Evolutionary conservation across 1,140 invertebrate species (phyloP), one percentile per base, ranked within the genome.

Genomic region (Centruroides sculpturatus): DNA sequence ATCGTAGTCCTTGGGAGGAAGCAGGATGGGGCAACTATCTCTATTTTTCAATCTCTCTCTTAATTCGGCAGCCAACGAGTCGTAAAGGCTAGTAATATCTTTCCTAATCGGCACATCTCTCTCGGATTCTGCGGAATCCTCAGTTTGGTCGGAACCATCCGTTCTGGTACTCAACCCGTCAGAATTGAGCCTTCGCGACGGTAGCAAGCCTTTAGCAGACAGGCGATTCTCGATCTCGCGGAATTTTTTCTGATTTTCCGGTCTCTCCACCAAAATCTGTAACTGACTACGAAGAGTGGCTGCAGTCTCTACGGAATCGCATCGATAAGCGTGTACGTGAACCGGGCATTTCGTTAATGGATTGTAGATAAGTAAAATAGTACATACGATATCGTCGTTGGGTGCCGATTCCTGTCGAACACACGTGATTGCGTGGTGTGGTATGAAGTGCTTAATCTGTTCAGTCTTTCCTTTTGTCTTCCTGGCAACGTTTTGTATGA

Each of bases 271-370:
- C 52, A 96, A 75, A 9, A 83, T 81, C 70, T 87, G 83, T 54
- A 97, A 73, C 70, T 94, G 91, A 3, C 82, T 79, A 60, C 83
- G 83, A 59, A 97, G 80, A 62, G 91, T 81, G 59, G 85, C 79
- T 0, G 94, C 93, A 6, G 93, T 98, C 69, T 92, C 86, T 23
- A 92, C 83, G 11, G 89, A 92, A 73, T 97, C 93, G 74, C 92
- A 98, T 74, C 79, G 82, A 76, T 97, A 97, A 46, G 89, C 92
- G 71, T 97, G 93, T 3, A 96, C 89, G 72, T 97, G 93, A 5
- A 92, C 81, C 3, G 84, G 84, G 73, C 82, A 83, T 66, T 89
- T 86, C 1, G 92, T 96, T 41, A 89, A 82, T 1, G 92, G 91
- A 77, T 94, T 94, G 69, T 89, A 92, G 8, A 94, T 79, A 41